Percentiles rank a stretch among this genome's conserved stretches.
These are phyloP conservation scores for Sebastolobus alascanus DNA, from an alignment of 2,797 vertebrate genomes.

Conservation along the genomic window DNA sequence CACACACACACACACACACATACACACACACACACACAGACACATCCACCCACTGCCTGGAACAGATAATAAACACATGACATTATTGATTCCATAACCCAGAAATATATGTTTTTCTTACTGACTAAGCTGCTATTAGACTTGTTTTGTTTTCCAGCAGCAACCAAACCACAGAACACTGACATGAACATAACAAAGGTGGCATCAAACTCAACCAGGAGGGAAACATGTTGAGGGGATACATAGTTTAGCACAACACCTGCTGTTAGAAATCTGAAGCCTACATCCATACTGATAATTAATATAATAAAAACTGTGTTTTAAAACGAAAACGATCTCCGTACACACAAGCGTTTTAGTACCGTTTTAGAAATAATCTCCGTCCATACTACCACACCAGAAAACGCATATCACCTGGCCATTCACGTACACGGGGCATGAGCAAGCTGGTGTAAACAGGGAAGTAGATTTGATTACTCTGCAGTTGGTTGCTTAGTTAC, in stretches of 20 bases:
- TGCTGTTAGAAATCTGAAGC: no score
- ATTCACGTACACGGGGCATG: no score
- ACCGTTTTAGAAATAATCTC: no score
- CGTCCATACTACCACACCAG: no score
- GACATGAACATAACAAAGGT: neutral
- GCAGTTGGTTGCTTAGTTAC: accelerated
- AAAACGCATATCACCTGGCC: no score
- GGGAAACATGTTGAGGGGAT: neutral
- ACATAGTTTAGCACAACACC: no score
- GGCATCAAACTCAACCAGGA: neutral
- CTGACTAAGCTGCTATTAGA: constrained; percentile 7
- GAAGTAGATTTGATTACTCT: no score
- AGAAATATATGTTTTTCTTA: constrained; percentile 30
- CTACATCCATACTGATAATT: neutral
- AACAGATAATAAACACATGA: constrained; percentile 68
- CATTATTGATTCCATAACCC: constrained; percentile 52
- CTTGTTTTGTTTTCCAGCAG: constrained; percentile 36
- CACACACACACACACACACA: no score
- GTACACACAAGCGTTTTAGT: no score
- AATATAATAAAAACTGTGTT: neutral
- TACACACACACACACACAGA: constrained; percentile 16
- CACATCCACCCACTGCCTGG: constrained; percentile 38
- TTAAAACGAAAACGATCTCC: no score
- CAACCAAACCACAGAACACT: neutral
- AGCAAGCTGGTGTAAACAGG: no score